Percentiles rank a stretch among this genome's conserved stretches.
Conservation (phyloP, 2,797 vertebrate species). For the Rhodeus uyekii region DNA sequence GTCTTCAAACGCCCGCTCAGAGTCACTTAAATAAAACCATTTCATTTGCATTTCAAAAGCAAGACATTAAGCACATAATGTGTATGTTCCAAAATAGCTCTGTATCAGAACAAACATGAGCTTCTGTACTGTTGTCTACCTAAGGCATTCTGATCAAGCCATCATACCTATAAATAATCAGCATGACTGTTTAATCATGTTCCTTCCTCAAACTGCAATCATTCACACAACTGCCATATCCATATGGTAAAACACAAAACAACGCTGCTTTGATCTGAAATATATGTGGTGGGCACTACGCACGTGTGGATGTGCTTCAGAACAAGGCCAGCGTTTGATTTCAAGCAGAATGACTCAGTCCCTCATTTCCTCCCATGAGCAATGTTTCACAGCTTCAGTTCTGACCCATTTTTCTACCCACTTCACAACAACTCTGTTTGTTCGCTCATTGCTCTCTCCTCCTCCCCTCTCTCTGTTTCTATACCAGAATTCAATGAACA, state of each 20-base stretch:
- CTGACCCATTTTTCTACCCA: slow-evolving; percentile 45
- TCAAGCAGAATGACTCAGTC: slow-evolving; percentile 33
- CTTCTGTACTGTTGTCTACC: background rate
- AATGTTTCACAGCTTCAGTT: slow-evolving; percentile 43
- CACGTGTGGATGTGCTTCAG: background rate
- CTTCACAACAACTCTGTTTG: slow-evolving; percentile 5
- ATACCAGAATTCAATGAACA: slow-evolving; percentile 25
- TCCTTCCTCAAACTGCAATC: background rate
- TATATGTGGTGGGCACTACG: background rate
- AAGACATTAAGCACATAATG: background rate
- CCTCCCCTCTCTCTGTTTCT: background rate
- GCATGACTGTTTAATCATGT: background rate
- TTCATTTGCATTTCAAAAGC: slow-evolving; percentile 29
- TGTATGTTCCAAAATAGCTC: background rate
- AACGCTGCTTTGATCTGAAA: background rate
- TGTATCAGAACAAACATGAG: background rate
- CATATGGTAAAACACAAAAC: background rate
- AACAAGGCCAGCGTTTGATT: slow-evolving; percentile 35
- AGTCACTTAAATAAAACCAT: background rate
- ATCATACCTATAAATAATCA: background rate
- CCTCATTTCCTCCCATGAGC: slow-evolving; percentile 16
- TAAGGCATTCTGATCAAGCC: background rate
- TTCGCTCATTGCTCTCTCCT: background rate
- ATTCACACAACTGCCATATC: background rate
- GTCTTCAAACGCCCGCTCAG: background rate